Percentiles rank a stretch among this genome's conserved stretches.
Evolutionary conservation across 2,797 vertebrate genomes (phyloP).

Genomic region (Sebastes umbrosus): DNA sequence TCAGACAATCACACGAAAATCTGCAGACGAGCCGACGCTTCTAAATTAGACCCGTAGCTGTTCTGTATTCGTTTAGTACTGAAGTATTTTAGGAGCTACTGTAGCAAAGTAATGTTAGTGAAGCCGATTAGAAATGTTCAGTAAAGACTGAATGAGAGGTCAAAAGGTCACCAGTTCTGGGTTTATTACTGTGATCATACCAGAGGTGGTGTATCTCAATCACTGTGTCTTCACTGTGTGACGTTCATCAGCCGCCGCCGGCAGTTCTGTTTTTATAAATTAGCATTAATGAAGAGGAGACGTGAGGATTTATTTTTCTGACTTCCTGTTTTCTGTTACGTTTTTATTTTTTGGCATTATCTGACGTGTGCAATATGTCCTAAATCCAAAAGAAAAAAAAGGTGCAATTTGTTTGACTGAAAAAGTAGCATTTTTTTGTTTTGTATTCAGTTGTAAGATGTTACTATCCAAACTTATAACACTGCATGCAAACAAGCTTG

Average conservation of each 20-base stretch:
- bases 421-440: slow-evolving; percentile 59
- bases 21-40: slow-evolving; percentile 61
- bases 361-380: slow-evolving; percentile 71
- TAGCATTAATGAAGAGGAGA: slow-evolving; percentile 31
- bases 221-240: slow-evolving; percentile 57
- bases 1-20: slow-evolving; percentile 70
- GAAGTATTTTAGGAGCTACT: slow-evolving; percentile 35
- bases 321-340: slow-evolving; percentile 26
- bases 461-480: slow-evolving; percentile 36
- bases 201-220: slow-evolving; percentile 47
- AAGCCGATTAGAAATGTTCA: slow-evolving; percentile 1
- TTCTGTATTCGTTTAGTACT: slow-evolving; percentile 21
- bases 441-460: slow-evolving; percentile 48
- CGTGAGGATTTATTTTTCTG: slow-evolving; percentile 14
- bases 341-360: slow-evolving; percentile 55
- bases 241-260: background rate
- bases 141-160: slow-evolving; percentile 15
- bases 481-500: slow-evolving; percentile 69
- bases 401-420: slow-evolving; percentile 68
- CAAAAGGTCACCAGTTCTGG: slow-evolving; percentile 39
- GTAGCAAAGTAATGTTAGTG: slow-evolving; percentile 41
- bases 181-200: slow-evolving; percentile 49
- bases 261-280: slow-evolving; percentile 36
- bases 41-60: slow-evolving; percentile 29
- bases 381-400: slow-evolving; percentile 42